Evolutionary conservation across 2,888 invertebrate species (phyloP).

Genomic region (Notodonta ziczac): DNA sequence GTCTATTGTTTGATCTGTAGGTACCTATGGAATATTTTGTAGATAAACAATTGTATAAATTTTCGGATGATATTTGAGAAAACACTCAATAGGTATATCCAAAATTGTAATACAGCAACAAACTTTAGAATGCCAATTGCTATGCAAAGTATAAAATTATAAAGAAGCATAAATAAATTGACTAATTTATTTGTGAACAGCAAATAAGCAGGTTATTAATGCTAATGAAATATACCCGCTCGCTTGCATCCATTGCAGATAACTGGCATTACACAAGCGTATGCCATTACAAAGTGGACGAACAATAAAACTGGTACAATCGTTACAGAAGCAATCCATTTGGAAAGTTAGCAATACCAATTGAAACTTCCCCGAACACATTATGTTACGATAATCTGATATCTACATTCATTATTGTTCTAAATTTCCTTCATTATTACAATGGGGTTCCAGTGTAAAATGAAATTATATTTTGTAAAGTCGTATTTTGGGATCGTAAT

Average conservation of each 20-base stretch:
- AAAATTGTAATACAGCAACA: too few species aligned
- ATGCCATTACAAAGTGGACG: neutral
- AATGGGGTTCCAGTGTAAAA: neutral
- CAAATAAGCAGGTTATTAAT: too few species aligned
- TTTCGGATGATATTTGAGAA: too few species aligned
- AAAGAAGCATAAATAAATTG: too few species aligned
- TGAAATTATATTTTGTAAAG: neutral
- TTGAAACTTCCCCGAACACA: constrained; percentile 1
- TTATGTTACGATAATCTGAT: neutral
- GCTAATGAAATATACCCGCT: too few species aligned
- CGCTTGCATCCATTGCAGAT: neutral
- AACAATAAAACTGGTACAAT: neutral
- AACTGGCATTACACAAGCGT: neutral
- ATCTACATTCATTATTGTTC: neutral
- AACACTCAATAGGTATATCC: too few species aligned
- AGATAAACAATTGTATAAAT: too few species aligned
- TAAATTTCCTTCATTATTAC: neutral
- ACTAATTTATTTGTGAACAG: too few species aligned
- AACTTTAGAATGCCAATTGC: too few species aligned
- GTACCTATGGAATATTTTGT: too few species aligned
- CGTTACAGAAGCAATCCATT: neutral
- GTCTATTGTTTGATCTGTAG: too few species aligned
- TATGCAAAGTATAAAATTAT: too few species aligned
- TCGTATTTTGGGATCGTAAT: neutral
- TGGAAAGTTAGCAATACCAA: constrained; percentile 3